phyloP scores from a whole-genome alignment of 2,113 vertebrate species.

The Melanostigma gelatinosum region DNA sequence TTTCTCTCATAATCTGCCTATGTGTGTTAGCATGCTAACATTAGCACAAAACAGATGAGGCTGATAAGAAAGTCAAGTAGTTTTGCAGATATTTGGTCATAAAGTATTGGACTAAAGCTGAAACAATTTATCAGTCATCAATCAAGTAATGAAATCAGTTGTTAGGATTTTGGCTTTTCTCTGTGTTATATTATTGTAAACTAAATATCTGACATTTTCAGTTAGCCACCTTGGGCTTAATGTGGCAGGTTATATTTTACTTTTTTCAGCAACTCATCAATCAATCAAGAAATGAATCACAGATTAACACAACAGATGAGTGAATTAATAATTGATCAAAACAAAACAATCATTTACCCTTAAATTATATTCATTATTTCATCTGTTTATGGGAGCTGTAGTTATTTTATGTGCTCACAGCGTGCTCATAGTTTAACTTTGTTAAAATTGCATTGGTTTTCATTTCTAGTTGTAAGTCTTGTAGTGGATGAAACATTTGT shows the following conservation, averaged over 20 bases:
- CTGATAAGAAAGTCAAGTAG: neutral
- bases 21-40: neutral
- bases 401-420: neutral
- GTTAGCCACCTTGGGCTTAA: neutral
- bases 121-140: neutral
- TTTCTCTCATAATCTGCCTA: neutral
- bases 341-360: too few species aligned
- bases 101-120: neutral
- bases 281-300: neutral
- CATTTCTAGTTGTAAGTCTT: neutral
- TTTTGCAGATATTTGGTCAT: neutral
- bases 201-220: neutral
- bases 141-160: too few species aligned
- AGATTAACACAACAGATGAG: neutral
- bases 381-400: neutral
- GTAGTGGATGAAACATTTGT: too few species aligned
- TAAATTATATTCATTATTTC: neutral
- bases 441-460: neutral
- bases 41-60: neutral
- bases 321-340: neutral
- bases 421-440: neutral
- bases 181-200: neutral
- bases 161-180: too few species aligned
- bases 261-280: neutral
- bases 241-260: neutral